These are phyloP conservation scores for Trissolcus basalis DNA, from an alignment of 1,140 invertebrate genomes.

Conservation along the genomic window DNA sequence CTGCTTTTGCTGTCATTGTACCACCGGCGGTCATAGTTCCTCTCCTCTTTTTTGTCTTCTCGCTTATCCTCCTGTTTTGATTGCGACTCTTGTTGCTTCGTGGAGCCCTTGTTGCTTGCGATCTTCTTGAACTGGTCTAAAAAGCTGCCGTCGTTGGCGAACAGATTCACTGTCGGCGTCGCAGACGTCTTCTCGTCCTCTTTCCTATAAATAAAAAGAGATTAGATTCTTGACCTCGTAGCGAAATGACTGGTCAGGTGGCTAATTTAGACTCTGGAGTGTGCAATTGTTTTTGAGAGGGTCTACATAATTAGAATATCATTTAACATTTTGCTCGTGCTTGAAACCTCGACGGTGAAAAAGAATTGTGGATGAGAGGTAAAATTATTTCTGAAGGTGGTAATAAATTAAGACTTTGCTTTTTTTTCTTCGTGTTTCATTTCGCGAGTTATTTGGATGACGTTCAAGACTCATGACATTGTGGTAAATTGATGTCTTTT, in stretches of 20 bases:
- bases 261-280: too few species aligned
- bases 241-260: background rate
- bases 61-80: conserved; percentile 59
- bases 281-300: background rate
- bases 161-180: conserved; percentile 78
- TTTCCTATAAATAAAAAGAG: conserved; percentile 68
- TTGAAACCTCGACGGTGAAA: background rate
- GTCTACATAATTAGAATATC: background rate
- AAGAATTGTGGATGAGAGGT: conserved; percentile 2
- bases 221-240: conserved; percentile 53
- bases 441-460: conserved; percentile 16
- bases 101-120: conserved; percentile 70
- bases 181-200: conserved; percentile 67
- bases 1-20: conserved; percentile 64
- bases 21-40: conserved; percentile 66
- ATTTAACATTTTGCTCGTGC: background rate
- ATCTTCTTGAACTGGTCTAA: conserved; percentile 86
- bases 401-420: conserved; percentile 1
- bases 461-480: conserved; percentile 9
- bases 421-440: conserved; percentile 1
- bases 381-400: conserved; percentile 12
- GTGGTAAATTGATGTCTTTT: conserved; percentile 2
- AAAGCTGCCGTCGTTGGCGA: conserved; percentile 89
- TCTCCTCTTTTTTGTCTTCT: conserved; percentile 68
- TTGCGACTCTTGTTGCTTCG: conserved; percentile 45